A percentile compares a stretch with the other conserved stretches of the same genome.
phyloP scores from a whole-genome alignment of 1,140 invertebrate species.

The Drosophila eugracilis region DNA sequence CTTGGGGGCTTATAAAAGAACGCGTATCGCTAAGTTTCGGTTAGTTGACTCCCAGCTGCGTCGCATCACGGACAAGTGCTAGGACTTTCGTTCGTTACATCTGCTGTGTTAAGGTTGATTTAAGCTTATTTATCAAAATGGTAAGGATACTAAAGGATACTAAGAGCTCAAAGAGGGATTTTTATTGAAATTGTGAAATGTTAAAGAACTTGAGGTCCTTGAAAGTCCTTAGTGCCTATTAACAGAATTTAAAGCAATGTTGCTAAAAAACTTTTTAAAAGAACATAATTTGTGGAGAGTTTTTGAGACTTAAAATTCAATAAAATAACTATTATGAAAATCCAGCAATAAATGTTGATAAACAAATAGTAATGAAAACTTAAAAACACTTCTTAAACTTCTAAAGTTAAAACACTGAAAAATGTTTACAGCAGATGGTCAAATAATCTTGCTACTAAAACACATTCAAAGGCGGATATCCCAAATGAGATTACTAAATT shows the following conservation, averaged over 20 bases:
- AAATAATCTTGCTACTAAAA: neutral
- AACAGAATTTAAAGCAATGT: too few relatives aligned
- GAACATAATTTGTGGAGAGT: too few relatives aligned
- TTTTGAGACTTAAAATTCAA: too few relatives aligned
- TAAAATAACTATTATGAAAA: too few relatives aligned
- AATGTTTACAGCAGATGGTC: conserved; percentile 7
- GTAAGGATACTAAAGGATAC: conserved; percentile 12
- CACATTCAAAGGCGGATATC: neutral
- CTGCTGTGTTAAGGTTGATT: conserved; percentile 6
- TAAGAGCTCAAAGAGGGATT: too few relatives aligned
- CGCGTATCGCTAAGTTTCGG: conserved; percentile 25
- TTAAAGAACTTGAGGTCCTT: neutral
- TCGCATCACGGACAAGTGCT: conserved; percentile 43
- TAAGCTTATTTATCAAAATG: conserved; percentile 12
- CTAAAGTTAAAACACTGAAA: neutral
- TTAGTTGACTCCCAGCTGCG: conserved; percentile 47
- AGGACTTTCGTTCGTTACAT: conserved; percentile 20
- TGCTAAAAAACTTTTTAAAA: too few relatives aligned
- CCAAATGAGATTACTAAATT: neutral
- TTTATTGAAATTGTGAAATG: neutral
- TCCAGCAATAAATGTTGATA: too few relatives aligned
- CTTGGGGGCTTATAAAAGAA: conserved; percentile 30
- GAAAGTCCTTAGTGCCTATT: too few relatives aligned
- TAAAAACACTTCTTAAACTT: too few relatives aligned
- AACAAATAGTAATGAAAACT: too few relatives aligned